Evolutionary conservation across 2,797 vertebrate species (phyloP).

Genomic region (Pseudochirops corinnae): DNA sequence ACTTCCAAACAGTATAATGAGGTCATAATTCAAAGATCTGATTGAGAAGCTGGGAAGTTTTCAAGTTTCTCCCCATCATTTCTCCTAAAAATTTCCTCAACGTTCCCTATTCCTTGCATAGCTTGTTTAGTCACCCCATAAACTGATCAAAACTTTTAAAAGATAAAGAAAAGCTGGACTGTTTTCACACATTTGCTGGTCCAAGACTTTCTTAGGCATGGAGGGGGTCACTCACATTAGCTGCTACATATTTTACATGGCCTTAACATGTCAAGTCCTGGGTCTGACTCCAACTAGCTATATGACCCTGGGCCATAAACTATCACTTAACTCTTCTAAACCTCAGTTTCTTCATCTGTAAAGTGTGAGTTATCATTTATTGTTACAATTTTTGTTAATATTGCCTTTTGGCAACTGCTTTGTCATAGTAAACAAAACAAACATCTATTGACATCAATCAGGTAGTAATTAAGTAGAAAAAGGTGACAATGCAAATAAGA

Average conservation of each 20-base stretch:
- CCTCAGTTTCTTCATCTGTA: not conserved
- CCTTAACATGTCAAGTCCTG: not conserved
- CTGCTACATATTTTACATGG: not conserved
- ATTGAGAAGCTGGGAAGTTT: not conserved
- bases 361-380: not conserved
- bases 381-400: not conserved
- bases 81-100: not conserved
- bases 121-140: not conserved
- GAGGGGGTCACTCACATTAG: not conserved
- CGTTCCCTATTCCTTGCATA: not conserved
- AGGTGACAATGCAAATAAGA: not conserved
- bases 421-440: not conserved
- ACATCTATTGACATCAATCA: not conserved
- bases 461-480: not conserved
- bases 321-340: not conserved
- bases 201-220: not conserved
- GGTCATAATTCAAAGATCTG: not conserved
- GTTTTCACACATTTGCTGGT: not conserved
- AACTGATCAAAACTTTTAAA: not conserved
- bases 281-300: not conserved
- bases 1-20: not conserved
- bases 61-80: not conserved
- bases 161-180: not conserved
- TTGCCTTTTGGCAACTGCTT: not conserved
- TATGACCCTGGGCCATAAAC: not conserved